Evolutionary conservation across 2,888 invertebrate species (phyloP).

Genomic region (Volucella inflata): DNA sequence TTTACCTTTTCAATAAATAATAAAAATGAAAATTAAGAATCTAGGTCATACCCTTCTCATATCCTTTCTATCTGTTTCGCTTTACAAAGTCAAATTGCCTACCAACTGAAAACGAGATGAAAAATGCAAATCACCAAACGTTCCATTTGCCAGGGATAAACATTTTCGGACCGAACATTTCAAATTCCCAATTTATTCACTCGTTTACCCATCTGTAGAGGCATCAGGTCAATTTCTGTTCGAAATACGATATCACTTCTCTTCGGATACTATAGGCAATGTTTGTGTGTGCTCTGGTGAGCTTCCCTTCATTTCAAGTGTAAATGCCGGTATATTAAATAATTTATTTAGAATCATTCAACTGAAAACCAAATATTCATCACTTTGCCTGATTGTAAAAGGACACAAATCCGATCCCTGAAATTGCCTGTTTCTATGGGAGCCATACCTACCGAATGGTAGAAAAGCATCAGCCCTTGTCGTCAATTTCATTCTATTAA

Average conservation of each 20-base stretch:
- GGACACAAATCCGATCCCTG: conserved; percentile 26
- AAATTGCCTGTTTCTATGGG: not conserved
- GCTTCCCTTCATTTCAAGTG: conserved; percentile 21
- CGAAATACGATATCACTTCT: conserved; percentile 1
- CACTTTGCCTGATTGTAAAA: conserved; percentile 39
- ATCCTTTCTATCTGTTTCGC: not conserved
- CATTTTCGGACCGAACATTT: conserved; percentile 14
- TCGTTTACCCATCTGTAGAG: conserved; percentile 8
- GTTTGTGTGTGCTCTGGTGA: no score
- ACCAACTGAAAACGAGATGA: not conserved
- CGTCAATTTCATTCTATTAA: conserved; percentile 65
- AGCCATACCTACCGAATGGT: not conserved
- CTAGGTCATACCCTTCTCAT: not conserved
- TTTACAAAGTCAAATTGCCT: no score
- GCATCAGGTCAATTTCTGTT: not conserved
- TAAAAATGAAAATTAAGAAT: not conserved
- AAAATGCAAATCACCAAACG: conserved; percentile 9
- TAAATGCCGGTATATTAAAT: conserved; percentile 58
- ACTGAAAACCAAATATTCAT: conserved; percentile 56
- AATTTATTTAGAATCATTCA: conserved; percentile 63
- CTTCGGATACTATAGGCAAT: no score
- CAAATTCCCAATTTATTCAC: conserved; percentile 33
- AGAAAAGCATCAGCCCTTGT: conserved; percentile 25
- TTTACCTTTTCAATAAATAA: no score
- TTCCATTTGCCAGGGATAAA: conserved; percentile 39